Percentiles rank a stretch among this genome's conserved stretches.
Evolutionary conservation across 2,797 vertebrate genomes (phyloP).

Genomic region (Emys orbicularis): DNA sequence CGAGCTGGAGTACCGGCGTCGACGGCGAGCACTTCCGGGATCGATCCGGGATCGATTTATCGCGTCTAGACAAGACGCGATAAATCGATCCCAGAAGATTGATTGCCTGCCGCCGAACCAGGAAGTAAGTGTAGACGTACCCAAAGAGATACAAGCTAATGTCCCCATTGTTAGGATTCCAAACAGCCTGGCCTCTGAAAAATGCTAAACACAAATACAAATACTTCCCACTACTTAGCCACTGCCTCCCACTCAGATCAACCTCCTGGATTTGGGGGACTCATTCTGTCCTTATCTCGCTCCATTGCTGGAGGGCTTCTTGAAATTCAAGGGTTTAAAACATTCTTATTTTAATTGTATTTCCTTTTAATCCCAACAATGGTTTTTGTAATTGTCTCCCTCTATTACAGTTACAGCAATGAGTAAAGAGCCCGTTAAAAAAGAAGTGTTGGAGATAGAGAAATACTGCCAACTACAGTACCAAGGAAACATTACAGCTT

Average conservation of each 20-base stretch:
- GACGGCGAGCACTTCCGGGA: too few species aligned
- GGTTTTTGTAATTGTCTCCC: neutral
- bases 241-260: neutral
- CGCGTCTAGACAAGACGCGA: too few species aligned
- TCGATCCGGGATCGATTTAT: too few species aligned
- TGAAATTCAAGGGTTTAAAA: neutral
- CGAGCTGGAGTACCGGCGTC: too few species aligned
- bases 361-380: conserved; percentile 22
- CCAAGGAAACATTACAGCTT: conserved; percentile 72
- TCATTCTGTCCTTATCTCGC: neutral
- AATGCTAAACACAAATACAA: fast-evolving
- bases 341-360: neutral
- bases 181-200: conserved; percentile 8
- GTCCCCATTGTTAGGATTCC: neutral
- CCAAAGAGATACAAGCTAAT: neutral
- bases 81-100: too few species aligned
- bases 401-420: conserved; percentile 3
- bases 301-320: fast-evolving
- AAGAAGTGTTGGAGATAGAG: conserved; percentile 62
- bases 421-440: conserved; percentile 32
- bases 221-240: neutral
- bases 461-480: conserved; percentile 79
- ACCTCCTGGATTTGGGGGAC: neutral
- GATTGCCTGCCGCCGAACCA: too few species aligned
- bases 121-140: too few species aligned